Conservation (phyloP, 2,113 vertebrate species). For the Crocuta crocuta region DNA sequence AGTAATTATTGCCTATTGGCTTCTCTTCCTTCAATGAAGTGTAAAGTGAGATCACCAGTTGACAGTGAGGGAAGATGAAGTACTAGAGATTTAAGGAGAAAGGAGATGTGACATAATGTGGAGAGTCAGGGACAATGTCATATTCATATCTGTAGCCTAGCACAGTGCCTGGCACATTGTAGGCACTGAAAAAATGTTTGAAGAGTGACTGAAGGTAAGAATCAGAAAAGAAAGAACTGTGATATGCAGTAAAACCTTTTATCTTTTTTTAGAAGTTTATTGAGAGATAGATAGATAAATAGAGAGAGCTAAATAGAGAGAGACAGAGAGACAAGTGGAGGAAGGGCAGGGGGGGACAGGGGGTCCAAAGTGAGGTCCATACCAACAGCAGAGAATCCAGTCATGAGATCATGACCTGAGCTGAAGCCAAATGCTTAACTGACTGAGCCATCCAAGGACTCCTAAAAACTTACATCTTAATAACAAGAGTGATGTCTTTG, state of each 20-base stretch:
- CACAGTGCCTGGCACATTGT: neutral
- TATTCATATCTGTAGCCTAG: neutral
- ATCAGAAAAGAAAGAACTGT: constrained; percentile 2
- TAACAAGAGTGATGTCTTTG: neutral
- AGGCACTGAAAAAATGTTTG: neutral
- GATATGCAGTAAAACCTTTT: neutral
- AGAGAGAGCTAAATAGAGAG: too few species aligned
- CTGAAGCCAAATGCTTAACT: too few species aligned
- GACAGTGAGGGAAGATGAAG: neutral
- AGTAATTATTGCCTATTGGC: neutral
- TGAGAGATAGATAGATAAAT: too few species aligned
- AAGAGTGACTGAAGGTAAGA: neutral
- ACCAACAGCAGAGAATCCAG: too few species aligned
- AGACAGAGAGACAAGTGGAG: too few species aligned
- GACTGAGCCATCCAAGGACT: too few species aligned
- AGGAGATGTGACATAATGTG: neutral
- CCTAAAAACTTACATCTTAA: neutral
- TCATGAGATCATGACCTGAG: too few species aligned
- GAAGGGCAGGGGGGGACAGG: too few species aligned
- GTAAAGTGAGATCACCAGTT: neutral
- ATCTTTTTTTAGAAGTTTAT: neutral
- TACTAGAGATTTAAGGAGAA: neutral
- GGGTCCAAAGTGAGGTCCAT: too few species aligned
- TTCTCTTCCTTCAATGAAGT: neutral
- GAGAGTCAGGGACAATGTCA: neutral